A percentile compares a stretch with the other conserved stretches of the same genome.
These are phyloP conservation scores for Salmo trutta DNA, from an alignment of 2,797 vertebrate genomes.

Conservation along the genomic window DNA sequence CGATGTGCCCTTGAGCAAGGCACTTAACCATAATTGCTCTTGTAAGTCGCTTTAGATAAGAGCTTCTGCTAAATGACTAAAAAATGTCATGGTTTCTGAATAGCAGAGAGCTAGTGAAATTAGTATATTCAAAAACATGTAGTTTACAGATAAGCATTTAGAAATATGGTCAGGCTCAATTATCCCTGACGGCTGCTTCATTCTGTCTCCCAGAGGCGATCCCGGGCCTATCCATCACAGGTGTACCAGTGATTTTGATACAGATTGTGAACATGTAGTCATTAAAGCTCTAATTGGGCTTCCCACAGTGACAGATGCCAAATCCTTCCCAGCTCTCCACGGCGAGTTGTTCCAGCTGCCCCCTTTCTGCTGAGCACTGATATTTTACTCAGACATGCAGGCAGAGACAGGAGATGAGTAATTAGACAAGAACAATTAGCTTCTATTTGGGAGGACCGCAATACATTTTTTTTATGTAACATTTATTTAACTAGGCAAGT, in stretches of 20 bases:
- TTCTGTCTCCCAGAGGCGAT: constrained; percentile 45
- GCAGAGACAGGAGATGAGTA: constrained; percentile 38
- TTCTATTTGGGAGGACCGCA: constrained; percentile 42
- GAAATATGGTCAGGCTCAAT: constrained; percentile 43
- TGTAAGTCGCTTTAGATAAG: too few relatives aligned
- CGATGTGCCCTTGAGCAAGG: too few relatives aligned
- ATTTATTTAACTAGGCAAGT: too few relatives aligned
- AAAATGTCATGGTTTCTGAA: neutral
- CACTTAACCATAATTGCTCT: too few relatives aligned
- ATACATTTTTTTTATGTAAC: too few relatives aligned
- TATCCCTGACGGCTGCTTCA: constrained; percentile 8
- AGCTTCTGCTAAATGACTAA: neutral
- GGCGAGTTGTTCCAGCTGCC: constrained; percentile 3
- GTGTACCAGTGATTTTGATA: constrained; percentile 62
- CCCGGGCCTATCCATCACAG: constrained; percentile 71
- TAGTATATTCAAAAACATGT: neutral
- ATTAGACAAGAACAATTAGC: constrained; percentile 67
- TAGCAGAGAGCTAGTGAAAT: neutral
- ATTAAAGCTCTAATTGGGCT: constrained; percentile 62
- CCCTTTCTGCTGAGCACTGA: constrained; percentile 36
- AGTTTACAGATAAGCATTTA: constrained; percentile 27
- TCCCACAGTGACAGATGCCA: constrained; percentile 51
- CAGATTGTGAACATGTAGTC: constrained; percentile 46
- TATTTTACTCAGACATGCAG: constrained; percentile 36
- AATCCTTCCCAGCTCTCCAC: constrained; percentile 23